These are phyloP conservation scores for Palythoa caribaeorum DNA, from an alignment of 92 coral and sea anemone species.

Conservation along the genomic window DNA sequence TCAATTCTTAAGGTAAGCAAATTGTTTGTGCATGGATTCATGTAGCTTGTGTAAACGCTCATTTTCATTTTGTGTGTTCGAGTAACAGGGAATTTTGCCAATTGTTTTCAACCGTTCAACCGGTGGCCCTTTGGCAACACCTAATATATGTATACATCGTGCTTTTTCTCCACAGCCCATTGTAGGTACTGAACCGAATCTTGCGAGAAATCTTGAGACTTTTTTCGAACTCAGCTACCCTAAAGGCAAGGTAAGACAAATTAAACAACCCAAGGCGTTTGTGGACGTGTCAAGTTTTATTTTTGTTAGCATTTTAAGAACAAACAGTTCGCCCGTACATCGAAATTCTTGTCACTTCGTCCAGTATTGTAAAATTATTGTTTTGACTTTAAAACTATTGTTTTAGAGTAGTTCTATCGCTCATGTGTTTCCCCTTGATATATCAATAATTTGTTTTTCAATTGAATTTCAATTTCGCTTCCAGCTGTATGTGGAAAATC, in stretches of 20 bases:
- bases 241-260: slow-evolving; percentile 59
- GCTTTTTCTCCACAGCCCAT: slow-evolving; percentile 75
- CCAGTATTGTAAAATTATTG: not conserved
- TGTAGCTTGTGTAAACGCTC: not conserved
- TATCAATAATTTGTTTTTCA: not conserved
- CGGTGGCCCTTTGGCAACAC: not conserved
- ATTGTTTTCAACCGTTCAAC: not conserved
- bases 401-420: not conserved
- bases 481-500: not conserved
- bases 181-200: slow-evolving; percentile 92
- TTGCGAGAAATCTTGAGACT: slow-evolving; percentile 85
- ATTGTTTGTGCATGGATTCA: not conserved
- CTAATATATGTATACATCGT: not conserved
- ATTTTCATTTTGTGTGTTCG: slow-evolving; percentile 14
- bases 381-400: not conserved
- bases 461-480: not conserved
- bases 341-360: not conserved
- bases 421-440: not conserved
- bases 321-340: not conserved
- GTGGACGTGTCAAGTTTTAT: slow-evolving; percentile 9
- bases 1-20: slow-evolving; percentile 81
- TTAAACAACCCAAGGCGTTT: not conserved
- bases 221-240: slow-evolving; percentile 95
- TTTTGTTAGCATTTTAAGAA: not conserved
- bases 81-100: slow-evolving; percentile 6